A percentile compares a stretch with the other conserved stretches of the same genome.
Conservation (phyloP, 1,140 invertebrate species). For the Wasmannia auropunctata region DNA sequence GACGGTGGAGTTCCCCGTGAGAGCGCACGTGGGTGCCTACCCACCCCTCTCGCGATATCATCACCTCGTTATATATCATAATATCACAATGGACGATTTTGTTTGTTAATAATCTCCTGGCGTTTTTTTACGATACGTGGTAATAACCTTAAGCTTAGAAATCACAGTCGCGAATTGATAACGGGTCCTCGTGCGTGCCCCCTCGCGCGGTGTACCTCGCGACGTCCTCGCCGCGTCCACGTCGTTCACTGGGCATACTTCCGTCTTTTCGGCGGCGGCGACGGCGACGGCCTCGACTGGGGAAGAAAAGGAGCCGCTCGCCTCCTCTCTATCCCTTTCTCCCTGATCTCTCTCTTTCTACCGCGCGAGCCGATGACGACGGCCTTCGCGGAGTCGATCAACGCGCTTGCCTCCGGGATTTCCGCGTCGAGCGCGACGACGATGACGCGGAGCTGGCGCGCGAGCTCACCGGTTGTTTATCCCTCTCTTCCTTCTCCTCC, state of each 20-base stretch:
- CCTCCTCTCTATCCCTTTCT: background rate
- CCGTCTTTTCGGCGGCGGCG: background rate
- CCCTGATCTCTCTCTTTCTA: background rate
- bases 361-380: background rate
- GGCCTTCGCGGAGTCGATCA: constrained; percentile 17
- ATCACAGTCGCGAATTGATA: constrained; percentile 80
- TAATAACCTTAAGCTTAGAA: constrained; percentile 74
- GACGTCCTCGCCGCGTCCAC: constrained; percentile 21
- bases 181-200: constrained; percentile 39
- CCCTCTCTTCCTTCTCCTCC: constrained; percentile 16
- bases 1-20: constrained; percentile 29
- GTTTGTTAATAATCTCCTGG: constrained; percentile 50
- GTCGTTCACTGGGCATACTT: constrained; percentile 17
- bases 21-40: constrained; percentile 65
- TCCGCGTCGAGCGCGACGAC: constrained; percentile 18
- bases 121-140: constrained; percentile 45
- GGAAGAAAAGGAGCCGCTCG: background rate
- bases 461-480: constrained; percentile 29
- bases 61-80: constrained; percentile 69
- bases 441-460: background rate
- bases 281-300: background rate
- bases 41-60: constrained; percentile 40
- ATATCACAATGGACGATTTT: constrained; percentile 77
- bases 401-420: background rate
- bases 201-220: constrained; percentile 26